Base-by-base conservation (phyloP, 1,140 invertebrate species). In the Eueides isabella region DNA sequence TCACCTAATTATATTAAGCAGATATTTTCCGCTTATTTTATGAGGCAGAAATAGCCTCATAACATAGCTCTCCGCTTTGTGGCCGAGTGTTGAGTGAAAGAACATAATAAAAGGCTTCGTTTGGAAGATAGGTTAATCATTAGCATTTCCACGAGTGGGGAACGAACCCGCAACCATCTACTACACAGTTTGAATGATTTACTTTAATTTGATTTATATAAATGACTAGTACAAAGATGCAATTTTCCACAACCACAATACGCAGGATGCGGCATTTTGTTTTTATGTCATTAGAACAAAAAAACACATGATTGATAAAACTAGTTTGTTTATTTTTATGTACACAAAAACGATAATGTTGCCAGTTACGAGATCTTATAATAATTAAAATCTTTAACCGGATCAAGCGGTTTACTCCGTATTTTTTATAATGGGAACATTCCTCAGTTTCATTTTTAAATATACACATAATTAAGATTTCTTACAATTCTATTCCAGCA, bases 371-470 rank as follows among this genome's bases (percentile, higher is more conserved):
- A 55, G 19, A 68, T 68, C 38, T 73, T 68, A 29, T 62, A 65
- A 69, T 65, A 48, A 70, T 70, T 74, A 65, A 35, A 2, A 29
- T 11, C 23, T 55, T 14, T 2, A 61, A 55, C 67, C 44, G 67
- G 72, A 65, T 65, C 55, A 30, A 64, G 55, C 48, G 29, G 66
- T 64, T 67, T 19, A 30, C 23, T 48, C 14, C 33, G 30, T 55
- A 62, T 74, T 68, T n/a, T 69, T 61, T 69, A 38, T 30, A 19
- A 55, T 74, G 72, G 67, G 66, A 74, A 74, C 31, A 62, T 68
- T 67, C 55, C 48, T 72, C 38, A 67, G 23, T 30, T 35, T 63
- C 38, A 75, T 28, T 62, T 35, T 67, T 33, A 63, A 63, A 38
- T 61, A 14, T 31, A 14, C 31, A 2, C 9, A 35, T 23, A 55